A percentile compares a stretch with the other conserved stretches of the same genome.
These are phyloP conservation scores for Pantherophis alleghaniensis DNA, from an alignment of 2,797 vertebrate genomes.

Conservation along the genomic window DNA sequence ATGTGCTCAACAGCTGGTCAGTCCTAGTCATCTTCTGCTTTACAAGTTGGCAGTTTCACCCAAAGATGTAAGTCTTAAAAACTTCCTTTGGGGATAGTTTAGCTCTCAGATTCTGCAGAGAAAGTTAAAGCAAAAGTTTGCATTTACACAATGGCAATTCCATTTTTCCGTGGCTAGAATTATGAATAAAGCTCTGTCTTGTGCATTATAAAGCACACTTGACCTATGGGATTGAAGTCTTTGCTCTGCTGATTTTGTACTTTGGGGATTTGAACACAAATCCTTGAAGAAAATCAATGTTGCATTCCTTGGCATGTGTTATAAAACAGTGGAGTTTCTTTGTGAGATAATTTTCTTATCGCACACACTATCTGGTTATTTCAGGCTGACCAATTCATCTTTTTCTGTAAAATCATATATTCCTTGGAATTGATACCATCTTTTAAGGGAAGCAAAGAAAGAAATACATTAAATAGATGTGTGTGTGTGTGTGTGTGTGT, in stretches of 20 bases:
- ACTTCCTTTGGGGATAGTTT: not conserved
- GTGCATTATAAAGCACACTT: not conserved
- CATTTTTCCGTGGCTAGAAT: not conserved
- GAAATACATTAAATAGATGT: not conserved
- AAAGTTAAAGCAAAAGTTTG: not conserved
- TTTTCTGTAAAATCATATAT: not conserved
- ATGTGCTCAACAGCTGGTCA: not conserved
- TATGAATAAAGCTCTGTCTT: not conserved
- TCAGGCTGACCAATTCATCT: not conserved
- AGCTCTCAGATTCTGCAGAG: not conserved
- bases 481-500: too few relatives aligned
- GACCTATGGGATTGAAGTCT: not conserved
- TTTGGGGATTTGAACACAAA: not conserved
- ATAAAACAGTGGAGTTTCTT: not conserved
- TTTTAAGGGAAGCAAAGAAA: not conserved
- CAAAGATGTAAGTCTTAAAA: not conserved
- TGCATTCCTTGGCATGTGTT: not conserved
- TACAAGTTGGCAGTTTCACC: not conserved
- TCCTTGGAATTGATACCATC: not conserved
- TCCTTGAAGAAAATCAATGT: not conserved
- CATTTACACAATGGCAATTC: not conserved
- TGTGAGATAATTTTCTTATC: constrained; percentile 17
- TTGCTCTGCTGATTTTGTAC: constrained; percentile 5
- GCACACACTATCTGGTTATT: not conserved
- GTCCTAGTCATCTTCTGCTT: not conserved